phyloP scores from a whole-genome alignment of 2,888 invertebrate genomes.

The Camptogramma bilineatum region DNA sequence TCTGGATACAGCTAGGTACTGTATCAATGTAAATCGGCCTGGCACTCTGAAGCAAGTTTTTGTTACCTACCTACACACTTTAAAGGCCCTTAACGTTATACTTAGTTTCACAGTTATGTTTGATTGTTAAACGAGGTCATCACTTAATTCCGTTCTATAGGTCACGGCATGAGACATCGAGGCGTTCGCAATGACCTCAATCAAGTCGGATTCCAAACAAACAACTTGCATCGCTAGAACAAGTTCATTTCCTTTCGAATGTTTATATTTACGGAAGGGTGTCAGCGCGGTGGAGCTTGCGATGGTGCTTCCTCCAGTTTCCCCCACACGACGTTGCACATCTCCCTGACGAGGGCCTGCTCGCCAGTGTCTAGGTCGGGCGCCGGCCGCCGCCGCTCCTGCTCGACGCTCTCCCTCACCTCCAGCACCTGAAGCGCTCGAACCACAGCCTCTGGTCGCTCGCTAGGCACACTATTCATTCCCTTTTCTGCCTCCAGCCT shows the following conservation, averaged over 20 bases:
- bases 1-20: too few relatives aligned
- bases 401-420: slow-evolving; percentile 94
- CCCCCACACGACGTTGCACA: slow-evolving; percentile 98
- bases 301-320: slow-evolving; percentile 95
- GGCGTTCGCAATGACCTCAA: slow-evolving; percentile 73
- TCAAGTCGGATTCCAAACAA: slow-evolving; percentile 73
- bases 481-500: slow-evolving; percentile 94
- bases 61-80: too few relatives aligned
- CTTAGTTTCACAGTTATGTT: slow-evolving; percentile 59
- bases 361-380: slow-evolving; percentile 93
- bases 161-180: slow-evolving; percentile 72
- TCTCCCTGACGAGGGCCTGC: slow-evolving; percentile 96
- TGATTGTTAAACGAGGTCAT: slow-evolving; percentile 72
- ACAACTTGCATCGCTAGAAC: slow-evolving; percentile 59
- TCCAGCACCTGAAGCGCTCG: slow-evolving; percentile 96
- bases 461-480: slow-evolving; percentile 87
- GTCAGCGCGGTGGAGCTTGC: slow-evolving; percentile 76
- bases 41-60: too few relatives aligned
- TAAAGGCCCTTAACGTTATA: slow-evolving; percentile 50
- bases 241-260: slow-evolving; percentile 58
- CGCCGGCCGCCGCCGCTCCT: slow-evolving; percentile 86
- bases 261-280: slow-evolving; percentile 44
- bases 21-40: too few relatives aligned
- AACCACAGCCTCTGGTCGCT: slow-evolving; percentile 96
- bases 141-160: slow-evolving; percentile 69